Percentiles rank a stretch among this genome's conserved stretches.
These are phyloP conservation scores for Myrmecobius fasciatus DNA, from an alignment of 2,113 vertebrate species.

Conservation along the genomic window DNA sequence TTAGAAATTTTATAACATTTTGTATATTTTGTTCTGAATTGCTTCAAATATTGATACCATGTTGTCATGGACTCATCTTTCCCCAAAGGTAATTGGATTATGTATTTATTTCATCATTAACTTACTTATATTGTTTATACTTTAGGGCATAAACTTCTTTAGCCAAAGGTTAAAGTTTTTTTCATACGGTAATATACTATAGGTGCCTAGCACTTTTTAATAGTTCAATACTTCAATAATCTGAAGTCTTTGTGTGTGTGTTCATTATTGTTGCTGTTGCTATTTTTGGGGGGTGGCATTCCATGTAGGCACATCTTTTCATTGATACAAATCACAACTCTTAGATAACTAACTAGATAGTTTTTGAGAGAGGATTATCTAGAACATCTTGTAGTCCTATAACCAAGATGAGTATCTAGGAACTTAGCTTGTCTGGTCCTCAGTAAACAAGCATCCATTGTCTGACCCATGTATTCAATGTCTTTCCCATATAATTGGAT, in stretches of 20 bases:
- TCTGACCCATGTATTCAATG: neutral
- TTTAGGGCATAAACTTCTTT: neutral
- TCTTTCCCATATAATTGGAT: neutral
- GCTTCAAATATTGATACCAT: neutral
- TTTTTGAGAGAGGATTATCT: neutral
- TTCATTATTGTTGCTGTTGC: too few relatives aligned
- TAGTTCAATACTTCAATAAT: neutral
- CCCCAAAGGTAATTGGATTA: neutral
- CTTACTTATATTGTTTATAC: neutral
- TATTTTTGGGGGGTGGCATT: too few relatives aligned
- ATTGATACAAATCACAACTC: neutral
- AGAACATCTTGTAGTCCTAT: neutral
- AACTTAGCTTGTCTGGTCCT: neutral
- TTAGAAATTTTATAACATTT: slow-evolving; percentile 29
- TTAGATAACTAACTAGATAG: neutral
- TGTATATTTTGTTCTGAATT: neutral
- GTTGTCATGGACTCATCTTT: neutral
- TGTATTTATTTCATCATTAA: slow-evolving; percentile 18
- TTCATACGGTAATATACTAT: slow-evolving; percentile 7
- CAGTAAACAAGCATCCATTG: neutral
- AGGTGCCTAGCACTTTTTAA: neutral
- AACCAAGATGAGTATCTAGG: neutral
- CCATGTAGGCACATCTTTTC: neutral
- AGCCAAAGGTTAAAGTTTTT: neutral
- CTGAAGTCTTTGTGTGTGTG: neutral